Conservation (phyloP, 2,888 invertebrate genomes). For the Lathronympha strigana region DNA sequence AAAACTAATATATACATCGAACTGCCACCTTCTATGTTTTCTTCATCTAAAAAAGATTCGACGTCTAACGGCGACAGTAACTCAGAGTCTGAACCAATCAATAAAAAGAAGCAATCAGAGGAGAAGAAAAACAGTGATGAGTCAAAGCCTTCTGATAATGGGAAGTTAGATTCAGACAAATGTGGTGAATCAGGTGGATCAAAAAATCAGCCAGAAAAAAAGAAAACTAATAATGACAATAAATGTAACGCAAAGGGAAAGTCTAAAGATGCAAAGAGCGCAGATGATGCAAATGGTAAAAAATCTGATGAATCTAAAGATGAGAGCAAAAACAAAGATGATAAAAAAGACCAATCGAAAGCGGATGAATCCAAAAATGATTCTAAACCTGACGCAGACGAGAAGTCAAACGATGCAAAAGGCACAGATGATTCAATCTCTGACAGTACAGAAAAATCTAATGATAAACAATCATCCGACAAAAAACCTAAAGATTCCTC, state of each 20-base stretch:
- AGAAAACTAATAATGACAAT: too few species aligned
- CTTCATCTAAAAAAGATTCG: background rate
- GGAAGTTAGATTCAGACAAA: background rate
- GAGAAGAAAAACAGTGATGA: background rate
- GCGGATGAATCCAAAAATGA: too few species aligned
- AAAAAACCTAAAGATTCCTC: background rate
- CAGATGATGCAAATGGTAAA: background rate
- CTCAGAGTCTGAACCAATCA: background rate
- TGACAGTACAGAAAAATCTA: background rate
- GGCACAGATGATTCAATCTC: background rate
- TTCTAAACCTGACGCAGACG: background rate
- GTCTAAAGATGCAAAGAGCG: background rate
- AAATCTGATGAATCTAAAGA: background rate
- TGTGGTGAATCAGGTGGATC: too few species aligned
- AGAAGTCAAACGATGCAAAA: background rate
- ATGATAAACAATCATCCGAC: background rate
- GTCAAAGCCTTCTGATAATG: background rate
- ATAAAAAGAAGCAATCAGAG: background rate
- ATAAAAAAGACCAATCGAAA: background rate
- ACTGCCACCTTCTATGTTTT: slow-evolving; percentile 10
- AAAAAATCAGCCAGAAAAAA: too few species aligned
- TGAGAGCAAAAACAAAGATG: background rate
- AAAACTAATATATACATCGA: slow-evolving; percentile 12
- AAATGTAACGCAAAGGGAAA: too few species aligned
- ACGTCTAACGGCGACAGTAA: background rate